Percentiles rank a stretch among this genome's conserved stretches.
Evolutionary conservation across 2,797 vertebrate genomes (phyloP).

Genomic region (Podarcis lilfordi): DNA sequence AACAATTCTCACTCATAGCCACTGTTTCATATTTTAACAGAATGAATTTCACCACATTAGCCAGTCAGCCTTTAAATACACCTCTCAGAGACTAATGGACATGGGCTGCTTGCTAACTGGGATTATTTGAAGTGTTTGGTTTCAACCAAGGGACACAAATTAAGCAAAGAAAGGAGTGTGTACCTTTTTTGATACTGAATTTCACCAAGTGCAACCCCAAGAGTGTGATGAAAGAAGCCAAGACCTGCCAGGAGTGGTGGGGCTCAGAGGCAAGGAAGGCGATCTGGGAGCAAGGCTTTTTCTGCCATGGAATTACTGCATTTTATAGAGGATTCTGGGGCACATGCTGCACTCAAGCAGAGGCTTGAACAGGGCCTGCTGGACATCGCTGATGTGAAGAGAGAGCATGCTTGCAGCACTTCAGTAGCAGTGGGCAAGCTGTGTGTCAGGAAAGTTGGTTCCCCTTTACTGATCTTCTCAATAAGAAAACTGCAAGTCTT

Average conservation of each 20-base stretch:
- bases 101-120: conserved; percentile 1
- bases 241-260: too few species aligned
- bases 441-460: not conserved
- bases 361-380: not conserved
- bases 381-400: not conserved
- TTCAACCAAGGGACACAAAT: conserved; percentile 44
- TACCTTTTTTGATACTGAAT: not conserved
- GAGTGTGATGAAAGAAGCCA: not conserved
- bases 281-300: not conserved
- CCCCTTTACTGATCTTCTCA: not conserved
- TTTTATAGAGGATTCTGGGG: not conserved
- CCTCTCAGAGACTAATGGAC: conserved; percentile 30
- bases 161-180: not conserved
- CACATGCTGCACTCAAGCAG: not conserved
- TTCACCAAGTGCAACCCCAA: not conserved
- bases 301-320: not conserved
- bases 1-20: conserved; percentile 47
- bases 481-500: not conserved
- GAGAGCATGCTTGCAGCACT: not conserved
- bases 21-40: conserved; percentile 60
- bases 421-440: not conserved
- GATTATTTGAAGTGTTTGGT: conserved; percentile 38
- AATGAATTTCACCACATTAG: conserved; percentile 51
- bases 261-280: too few species aligned
- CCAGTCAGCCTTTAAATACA: conserved; percentile 45